These are phyloP conservation scores for Patella ulyssiponensis DNA, from an alignment of 2,888 invertebrate genomes.

Conservation along the genomic window DNA sequence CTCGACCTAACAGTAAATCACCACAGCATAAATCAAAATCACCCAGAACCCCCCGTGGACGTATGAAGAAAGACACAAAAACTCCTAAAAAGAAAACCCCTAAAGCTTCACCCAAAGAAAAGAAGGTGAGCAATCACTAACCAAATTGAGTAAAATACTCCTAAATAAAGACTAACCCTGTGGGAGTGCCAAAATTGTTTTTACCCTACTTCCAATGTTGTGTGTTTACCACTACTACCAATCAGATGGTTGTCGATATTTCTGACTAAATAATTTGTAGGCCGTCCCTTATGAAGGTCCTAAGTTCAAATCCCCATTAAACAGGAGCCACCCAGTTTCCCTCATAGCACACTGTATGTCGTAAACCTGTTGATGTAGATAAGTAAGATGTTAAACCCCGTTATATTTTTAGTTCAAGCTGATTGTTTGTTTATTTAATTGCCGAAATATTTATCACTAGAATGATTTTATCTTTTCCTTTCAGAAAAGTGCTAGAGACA, in stretches of 20 bases:
- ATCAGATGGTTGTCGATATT: no score
- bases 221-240: no score
- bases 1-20: constrained; percentile 1
- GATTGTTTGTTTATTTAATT: no score
- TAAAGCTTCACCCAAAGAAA: neutral
- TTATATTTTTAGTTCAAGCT: no score
- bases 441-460: no score
- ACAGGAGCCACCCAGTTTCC: neutral
- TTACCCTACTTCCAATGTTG: no score
- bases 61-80: constrained; percentile 36
- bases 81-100: constrained; percentile 13
- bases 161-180: no score
- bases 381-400: no score
- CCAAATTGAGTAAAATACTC: neutral
- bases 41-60: constrained; percentile 33
- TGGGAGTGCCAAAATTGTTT: no score
- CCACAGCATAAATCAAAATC: constrained; percentile 30
- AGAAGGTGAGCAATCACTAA: constrained; percentile 25
- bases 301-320: constrained; percentile 12
- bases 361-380: neutral
- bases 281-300: no score
- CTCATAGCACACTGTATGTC: neutral
- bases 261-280: no score
- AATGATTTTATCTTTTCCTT: constrained; percentile 9
- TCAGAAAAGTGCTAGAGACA: constrained; percentile 47